Percentiles rank a stretch among this genome's conserved stretches.
These are phyloP conservation scores for Automeris io DNA, from an alignment of 2,888 invertebrate species.

Conservation along the genomic window DNA sequence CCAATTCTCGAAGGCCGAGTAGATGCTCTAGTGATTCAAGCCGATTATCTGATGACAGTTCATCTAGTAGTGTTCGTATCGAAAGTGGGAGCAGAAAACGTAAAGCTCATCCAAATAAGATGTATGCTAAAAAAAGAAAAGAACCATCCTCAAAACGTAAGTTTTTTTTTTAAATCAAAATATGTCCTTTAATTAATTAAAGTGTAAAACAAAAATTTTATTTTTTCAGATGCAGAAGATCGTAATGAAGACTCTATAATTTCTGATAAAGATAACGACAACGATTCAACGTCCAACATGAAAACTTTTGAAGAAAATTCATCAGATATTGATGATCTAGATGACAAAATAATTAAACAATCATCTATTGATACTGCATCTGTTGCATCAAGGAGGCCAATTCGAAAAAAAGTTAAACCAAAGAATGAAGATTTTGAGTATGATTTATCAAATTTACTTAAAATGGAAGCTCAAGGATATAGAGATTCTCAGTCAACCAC, in stretches of 20 bases:
- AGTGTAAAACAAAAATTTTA: slow-evolving; percentile 6
- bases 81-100: slow-evolving; percentile 50
- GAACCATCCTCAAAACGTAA: slow-evolving; percentile 36
- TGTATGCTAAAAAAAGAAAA: slow-evolving; percentile 40
- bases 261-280: slow-evolving; percentile 35
- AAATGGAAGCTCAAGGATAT: slow-evolving; percentile 70
- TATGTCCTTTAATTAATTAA: background rate
- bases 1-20: slow-evolving; percentile 56
- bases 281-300: slow-evolving; percentile 34
- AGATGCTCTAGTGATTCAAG: slow-evolving; percentile 68
- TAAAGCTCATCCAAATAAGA: slow-evolving; percentile 41
- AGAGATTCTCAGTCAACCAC: slow-evolving; percentile 46
- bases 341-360: slow-evolving; percentile 45
- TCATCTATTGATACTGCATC: slow-evolving; percentile 22
- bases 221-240: slow-evolving; percentile 43
- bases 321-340: slow-evolving; percentile 61
- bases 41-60: slow-evolving; percentile 64
- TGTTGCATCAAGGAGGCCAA: slow-evolving; percentile 71
- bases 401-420: slow-evolving; percentile 80
- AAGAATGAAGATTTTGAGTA: slow-evolving; percentile 84
- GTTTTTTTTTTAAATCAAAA: slow-evolving; percentile 8
- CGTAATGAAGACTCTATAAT: slow-evolving; percentile 29
- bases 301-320: slow-evolving; percentile 66
- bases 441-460: slow-evolving; percentile 78
- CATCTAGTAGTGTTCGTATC: slow-evolving; percentile 47